phyloP scores from a whole-genome alignment of 2,797 vertebrate species.

The Setipinna tenuifilis region DNA sequence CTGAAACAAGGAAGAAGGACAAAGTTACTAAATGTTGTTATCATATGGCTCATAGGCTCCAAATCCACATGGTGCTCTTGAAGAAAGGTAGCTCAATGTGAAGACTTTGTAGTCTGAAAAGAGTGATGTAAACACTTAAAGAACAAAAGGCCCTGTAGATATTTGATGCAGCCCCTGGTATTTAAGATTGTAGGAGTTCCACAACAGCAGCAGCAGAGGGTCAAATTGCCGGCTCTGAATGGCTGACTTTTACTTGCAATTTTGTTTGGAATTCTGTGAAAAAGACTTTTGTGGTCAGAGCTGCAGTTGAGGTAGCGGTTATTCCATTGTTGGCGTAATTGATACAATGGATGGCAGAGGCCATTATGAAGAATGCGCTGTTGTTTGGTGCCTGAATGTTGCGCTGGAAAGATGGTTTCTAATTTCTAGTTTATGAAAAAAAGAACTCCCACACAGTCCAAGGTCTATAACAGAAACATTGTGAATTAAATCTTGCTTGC shows the following conservation, averaged over 20 bases:
- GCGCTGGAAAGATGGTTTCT: neutral
- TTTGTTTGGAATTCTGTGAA: neutral
- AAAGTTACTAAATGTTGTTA: no score
- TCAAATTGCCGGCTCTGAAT: neutral
- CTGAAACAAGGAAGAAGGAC: neutral
- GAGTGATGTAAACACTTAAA: neutral
- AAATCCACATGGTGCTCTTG: no score
- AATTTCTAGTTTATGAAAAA: no score
- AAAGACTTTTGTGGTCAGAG: neutral
- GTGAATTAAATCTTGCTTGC: no score
- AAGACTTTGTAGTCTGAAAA: no score
- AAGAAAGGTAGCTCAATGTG: no score
- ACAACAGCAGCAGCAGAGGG: neutral
- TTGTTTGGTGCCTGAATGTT: neutral
- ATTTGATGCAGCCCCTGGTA: neutral
- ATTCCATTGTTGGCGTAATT: neutral
- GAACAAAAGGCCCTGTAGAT: constrained; percentile 1
- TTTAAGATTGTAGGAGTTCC: constrained; percentile 9
- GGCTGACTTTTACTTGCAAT: neutral
- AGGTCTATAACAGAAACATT: no score
- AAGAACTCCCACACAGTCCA: no score
- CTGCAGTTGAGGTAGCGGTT: neutral
- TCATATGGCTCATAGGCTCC: no score
- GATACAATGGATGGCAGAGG: neutral
- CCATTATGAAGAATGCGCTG: neutral